Conservation (phyloP, 2,113 vertebrate genomes). For the Scortum barcoo region DNA sequence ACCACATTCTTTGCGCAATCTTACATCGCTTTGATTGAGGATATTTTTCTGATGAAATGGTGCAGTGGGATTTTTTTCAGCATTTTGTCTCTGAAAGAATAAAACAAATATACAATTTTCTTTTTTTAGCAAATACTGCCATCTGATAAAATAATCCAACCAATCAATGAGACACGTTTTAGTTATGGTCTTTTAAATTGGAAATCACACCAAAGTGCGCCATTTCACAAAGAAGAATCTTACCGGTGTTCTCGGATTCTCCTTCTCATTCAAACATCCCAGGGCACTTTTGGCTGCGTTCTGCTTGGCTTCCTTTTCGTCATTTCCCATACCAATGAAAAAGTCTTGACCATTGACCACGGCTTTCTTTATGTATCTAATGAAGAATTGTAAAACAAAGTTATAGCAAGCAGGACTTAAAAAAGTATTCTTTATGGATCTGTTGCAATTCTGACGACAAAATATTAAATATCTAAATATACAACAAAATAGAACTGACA, state of each 20-base stretch:
- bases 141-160: background rate
- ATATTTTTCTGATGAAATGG: background rate
- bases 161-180: background rate
- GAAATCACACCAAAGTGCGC: background rate
- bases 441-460: too few species aligned
- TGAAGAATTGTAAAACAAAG: background rate
- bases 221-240: background rate
- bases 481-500: too few species aligned
- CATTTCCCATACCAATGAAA: constrained; percentile 56
- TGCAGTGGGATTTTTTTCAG: background rate
- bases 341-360: background rate
- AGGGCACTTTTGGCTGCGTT: constrained; percentile 78
- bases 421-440: too few species aligned
- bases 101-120: background rate
- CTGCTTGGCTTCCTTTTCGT: constrained; percentile 77
- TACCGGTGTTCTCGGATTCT: background rate
- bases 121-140: background rate
- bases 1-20: too few species aligned
- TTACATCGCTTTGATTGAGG: fast-evolving
- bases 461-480: too few species aligned
- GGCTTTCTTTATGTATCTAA: background rate
- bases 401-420: background rate
- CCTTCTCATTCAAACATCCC: constrained; percentile 2
- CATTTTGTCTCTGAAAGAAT: background rate
- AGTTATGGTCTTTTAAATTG: fast-evolving